These are phyloP conservation scores for Cyanoderma ruficeps DNA, from an alignment of 2,113 vertebrate genomes.

Conservation along the genomic window DNA sequence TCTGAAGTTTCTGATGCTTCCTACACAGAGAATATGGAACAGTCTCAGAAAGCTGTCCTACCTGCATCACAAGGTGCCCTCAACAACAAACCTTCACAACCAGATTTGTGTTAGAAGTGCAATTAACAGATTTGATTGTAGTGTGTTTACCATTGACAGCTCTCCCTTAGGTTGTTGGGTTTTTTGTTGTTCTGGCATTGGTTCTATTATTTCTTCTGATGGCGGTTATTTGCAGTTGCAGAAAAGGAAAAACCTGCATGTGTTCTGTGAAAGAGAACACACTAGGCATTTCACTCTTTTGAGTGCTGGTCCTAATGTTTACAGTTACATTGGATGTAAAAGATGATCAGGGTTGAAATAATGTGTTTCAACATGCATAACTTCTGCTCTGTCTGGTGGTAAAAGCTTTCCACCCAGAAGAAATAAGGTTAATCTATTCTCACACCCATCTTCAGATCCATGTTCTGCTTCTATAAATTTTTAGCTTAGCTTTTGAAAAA, in stretches of 20 bases:
- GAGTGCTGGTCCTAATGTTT: neutral
- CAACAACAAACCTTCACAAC: neutral
- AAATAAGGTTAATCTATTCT: neutral
- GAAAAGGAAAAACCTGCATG: neutral
- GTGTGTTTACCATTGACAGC: neutral
- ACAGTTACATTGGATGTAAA: neutral
- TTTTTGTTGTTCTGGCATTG: neutral
- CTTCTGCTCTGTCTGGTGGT: neutral
- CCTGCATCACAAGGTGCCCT: neutral
- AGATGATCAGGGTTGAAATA: neutral
- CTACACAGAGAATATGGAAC: neutral
- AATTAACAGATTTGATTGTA: neutral
- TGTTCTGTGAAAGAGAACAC: neutral
- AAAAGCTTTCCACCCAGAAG: neutral
- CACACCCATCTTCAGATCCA: neutral
- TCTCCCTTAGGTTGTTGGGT: neutral
- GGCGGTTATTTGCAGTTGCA: neutral
- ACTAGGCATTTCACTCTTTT: neutral
- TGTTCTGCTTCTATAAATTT: neutral
- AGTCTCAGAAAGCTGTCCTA: neutral
- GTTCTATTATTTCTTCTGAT: neutral
- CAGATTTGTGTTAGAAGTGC: neutral
- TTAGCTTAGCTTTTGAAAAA: neutral
- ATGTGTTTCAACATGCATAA: neutral
- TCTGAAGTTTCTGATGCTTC: neutral